Base-by-base conservation (phyloP, 1,140 invertebrate species). In the Galendromus occidentalis region DNA sequence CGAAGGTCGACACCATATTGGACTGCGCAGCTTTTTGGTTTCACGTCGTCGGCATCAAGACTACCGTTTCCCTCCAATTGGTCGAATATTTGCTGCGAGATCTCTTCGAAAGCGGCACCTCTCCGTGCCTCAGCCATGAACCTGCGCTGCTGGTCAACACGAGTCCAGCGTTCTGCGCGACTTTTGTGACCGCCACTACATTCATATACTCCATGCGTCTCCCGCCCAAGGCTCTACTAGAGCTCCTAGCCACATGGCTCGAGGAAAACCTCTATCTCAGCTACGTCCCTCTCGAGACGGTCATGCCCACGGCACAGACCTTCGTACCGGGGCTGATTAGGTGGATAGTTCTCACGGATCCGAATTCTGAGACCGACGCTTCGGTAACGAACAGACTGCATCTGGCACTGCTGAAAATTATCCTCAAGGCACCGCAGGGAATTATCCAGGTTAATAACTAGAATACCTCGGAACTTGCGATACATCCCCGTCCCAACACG, bases 21-120 rank as follows among this genome's bases (percentile, higher is more conserved):
- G 51, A 59, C 51, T 59, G 51, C 33, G 51, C 51, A 18, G 51
- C 51, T 4, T 59, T 59, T 22, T 59, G 51, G 51, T 29, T 59
- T 59, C 51, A 59, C 25, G 51, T 59, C 25, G 51, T 33, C 12
- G 51, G 51, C 12, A 33, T 59, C 14, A 59, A 59, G 17, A 59
- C 25, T 9, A 33, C 25, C 33, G 51, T 59, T 17, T 59, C 51
- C 14, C 14, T 25, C 17, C 51, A 59, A 9, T 9, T 59, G 9
- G 33, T 33, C 1, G 14, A 33, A 14, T 33, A 59, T 25, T 33
- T 59, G 25, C 22, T 59, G 2, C 51, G 51, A 59, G 51, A 59
- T 17, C 51, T 59, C 14, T 59, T 59, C 51, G 51, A 59, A 1
- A 59, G 33, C 51, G 51, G 51, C 14, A 17, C 51, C n/a, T 29